These are phyloP conservation scores for Melangyna quadrimaculata DNA, from an alignment of 2,888 invertebrate species.

Conservation along the genomic window DNA sequence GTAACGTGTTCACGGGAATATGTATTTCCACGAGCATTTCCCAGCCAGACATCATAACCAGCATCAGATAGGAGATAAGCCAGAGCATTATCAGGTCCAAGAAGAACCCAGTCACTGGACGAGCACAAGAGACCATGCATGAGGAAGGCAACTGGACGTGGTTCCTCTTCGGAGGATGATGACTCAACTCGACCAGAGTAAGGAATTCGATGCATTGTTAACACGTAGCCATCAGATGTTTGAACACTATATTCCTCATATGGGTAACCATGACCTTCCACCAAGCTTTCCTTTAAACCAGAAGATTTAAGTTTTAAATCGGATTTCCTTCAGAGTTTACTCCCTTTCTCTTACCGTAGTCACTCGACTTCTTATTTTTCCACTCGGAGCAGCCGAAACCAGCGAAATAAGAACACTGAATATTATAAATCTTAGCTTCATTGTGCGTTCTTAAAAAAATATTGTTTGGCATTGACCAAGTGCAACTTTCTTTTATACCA, in stretches of 20 bases:
- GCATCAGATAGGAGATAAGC: constrained; percentile 83
- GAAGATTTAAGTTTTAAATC: not conserved
- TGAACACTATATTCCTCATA: constrained; percentile 83
- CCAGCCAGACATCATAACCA: constrained; percentile 91
- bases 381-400: not conserved
- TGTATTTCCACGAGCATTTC: constrained; percentile 89
- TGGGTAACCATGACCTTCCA: constrained; percentile 69
- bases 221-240: constrained; percentile 76
- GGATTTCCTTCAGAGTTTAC: too few species aligned
- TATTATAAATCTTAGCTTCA: constrained; percentile 1
- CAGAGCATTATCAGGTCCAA: constrained; percentile 75
- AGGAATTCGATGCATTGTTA: constrained; percentile 77
- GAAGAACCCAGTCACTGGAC: constrained; percentile 76
- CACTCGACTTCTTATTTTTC: constrained; percentile 33
- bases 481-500: constrained; percentile 24
- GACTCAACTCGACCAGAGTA: constrained; percentile 72
- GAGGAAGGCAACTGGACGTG: constrained; percentile 74
- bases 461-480: not conserved
- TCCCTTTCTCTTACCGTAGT: constrained; percentile 75
- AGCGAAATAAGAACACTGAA: not conserved
- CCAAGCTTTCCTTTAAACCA: constrained; percentile 23
- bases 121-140: constrained; percentile 77
- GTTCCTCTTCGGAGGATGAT: not conserved
- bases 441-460: not conserved
- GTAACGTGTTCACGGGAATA: constrained; percentile 79